Evolutionary conservation across 2,888 invertebrate genomes (phyloP).

Genomic region (Sinelater perroti): DNA sequence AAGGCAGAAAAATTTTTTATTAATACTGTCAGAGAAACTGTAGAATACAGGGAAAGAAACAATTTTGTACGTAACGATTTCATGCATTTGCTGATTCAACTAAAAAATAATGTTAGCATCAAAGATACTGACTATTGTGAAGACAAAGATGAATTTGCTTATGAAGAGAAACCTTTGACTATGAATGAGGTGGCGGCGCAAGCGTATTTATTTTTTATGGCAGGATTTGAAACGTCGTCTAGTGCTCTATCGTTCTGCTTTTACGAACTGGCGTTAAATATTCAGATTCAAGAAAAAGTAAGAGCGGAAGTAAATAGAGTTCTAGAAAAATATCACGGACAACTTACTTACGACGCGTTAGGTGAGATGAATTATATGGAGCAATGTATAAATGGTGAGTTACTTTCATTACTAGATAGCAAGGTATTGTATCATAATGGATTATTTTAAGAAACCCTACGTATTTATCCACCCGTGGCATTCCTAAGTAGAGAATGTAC

Average conservation of each 20-base stretch:
- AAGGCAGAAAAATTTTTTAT: conserved; percentile 9
- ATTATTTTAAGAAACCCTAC: conserved; percentile 20
- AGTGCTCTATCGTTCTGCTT: conserved; percentile 59
- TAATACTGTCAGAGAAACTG: not conserved
- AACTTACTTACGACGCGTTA: conserved; percentile 61
- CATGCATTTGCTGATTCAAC: conserved; percentile 45
- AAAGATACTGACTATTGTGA: not conserved
- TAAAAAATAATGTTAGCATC: conserved; percentile 48
- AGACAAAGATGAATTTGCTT: not conserved
- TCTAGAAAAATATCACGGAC: conserved; percentile 51
- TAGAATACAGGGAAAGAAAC: conserved; percentile 54
- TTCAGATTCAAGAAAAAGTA: conserved; percentile 58
- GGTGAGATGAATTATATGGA: conserved; percentile 60
- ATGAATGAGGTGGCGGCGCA: conserved; percentile 43
- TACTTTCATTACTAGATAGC: too few species aligned
- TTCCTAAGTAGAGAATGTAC: conserved; percentile 6
- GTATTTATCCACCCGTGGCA: conserved; percentile 4
- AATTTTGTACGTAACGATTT: conserved; percentile 64
- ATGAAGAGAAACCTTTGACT: not conserved
- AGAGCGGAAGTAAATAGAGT: conserved; percentile 58
- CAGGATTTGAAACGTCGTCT: conserved; percentile 57
- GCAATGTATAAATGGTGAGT: not conserved
- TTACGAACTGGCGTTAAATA: conserved; percentile 63
- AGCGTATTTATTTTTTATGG: conserved; percentile 48
- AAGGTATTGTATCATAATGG: conserved; percentile 41